Percentiles rank a stretch among this genome's conserved stretches.
These are phyloP conservation scores for Ophioninae sp. DNA, from an alignment of 2,888 invertebrate species.

Conservation along the genomic window DNA sequence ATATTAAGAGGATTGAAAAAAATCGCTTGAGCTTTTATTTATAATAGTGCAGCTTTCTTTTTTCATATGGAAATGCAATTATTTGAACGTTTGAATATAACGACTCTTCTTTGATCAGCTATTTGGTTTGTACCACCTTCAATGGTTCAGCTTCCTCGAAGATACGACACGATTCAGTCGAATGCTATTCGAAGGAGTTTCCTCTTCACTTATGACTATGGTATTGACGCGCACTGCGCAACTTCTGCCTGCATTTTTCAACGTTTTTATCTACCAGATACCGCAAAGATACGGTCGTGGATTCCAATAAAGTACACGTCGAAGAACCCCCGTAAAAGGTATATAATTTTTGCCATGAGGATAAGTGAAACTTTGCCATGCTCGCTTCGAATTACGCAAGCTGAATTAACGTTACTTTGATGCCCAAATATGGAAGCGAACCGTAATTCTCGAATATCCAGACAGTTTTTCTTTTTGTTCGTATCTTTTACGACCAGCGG, in stretches of 20 bases:
- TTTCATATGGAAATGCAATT: no score
- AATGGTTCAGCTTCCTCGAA: neutral
- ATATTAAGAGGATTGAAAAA: no score
- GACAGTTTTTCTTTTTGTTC: neutral
- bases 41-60: no score
- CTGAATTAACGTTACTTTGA: neutral
- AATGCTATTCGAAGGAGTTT: neutral
- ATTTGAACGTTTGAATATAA: no score
- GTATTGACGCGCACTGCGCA: no score
- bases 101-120: no score
- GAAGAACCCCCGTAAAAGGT: neutral
- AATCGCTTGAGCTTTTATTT: no score
- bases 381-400: neutral
- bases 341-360: neutral
- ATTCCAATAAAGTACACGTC: neutral
- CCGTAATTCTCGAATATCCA: neutral
- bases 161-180: neutral
- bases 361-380: neutral
- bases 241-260: no score
- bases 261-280: no score
- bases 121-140: no score
- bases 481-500: no score
- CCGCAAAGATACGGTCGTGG: neutral
- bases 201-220: neutral
- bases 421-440: neutral